These are phyloP conservation scores for Oophaga sylvatica DNA, from an alignment of 2,797 vertebrate species.

Conservation along the genomic window DNA sequence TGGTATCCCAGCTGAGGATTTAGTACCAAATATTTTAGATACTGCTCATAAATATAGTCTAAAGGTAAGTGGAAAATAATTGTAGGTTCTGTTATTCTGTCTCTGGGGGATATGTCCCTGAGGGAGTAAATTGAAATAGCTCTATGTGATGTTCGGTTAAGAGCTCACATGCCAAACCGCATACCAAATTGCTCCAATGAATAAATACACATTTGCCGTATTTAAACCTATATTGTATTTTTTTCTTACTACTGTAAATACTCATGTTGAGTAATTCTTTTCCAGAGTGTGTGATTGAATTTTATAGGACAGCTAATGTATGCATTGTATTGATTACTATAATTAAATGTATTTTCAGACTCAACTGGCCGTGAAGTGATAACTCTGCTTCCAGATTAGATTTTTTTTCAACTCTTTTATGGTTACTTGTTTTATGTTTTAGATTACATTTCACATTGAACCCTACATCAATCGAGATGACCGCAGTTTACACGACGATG, in stretches of 20 bases:
- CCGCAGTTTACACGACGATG: slow-evolving; percentile 74
- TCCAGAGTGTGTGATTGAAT: not conserved
- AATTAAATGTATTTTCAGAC: not conserved
- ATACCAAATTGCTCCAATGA: too few relatives aligned
- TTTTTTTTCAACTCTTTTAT: not conserved
- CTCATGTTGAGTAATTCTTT: not conserved
- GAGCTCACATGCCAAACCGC: too few relatives aligned
- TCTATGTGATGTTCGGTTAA: too few relatives aligned
- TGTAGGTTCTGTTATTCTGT: not conserved
- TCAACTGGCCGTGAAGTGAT: not conserved
- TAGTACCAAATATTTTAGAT: slow-evolving; percentile 87
- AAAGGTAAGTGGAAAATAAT: slow-evolving; percentile 77
- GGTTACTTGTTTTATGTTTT: slow-evolving; percentile 15
- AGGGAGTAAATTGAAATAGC: too few relatives aligned
- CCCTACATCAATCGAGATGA: slow-evolving; percentile 82
- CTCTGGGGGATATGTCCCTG: not conserved
- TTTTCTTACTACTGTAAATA: not conserved
- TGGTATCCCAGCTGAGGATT: slow-evolving; percentile 83
- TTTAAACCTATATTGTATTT: not conserved
- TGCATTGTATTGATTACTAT: slow-evolving; percentile 13
- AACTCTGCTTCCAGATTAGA: not conserved
- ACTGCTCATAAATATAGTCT: slow-evolving; percentile 80
- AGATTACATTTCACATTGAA: slow-evolving; percentile 84
- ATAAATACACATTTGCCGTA: not conserved
- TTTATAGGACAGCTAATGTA: not conserved